Evolutionary conservation across 2,113 vertebrate genomes (phyloP), one percentile per base, ranked within the genome.

Genomic region (Alligator sinensis): DNA sequence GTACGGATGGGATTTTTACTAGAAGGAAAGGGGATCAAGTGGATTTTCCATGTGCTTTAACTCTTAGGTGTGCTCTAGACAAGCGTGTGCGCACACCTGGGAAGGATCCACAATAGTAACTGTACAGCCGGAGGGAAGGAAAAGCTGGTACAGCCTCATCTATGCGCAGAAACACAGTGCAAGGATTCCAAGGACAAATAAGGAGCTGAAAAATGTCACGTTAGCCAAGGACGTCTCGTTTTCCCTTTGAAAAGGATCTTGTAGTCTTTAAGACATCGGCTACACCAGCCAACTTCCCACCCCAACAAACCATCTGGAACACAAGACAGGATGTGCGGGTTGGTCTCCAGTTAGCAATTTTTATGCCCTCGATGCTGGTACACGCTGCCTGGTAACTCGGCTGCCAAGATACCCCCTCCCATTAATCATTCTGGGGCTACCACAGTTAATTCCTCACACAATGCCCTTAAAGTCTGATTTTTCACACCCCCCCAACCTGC

Each of bases 1-100:
- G 63, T 66, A 13, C 92, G 76, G 59, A 86, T 81, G 91, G 89
- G 90, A 93, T 85, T 95, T 95, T 92, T 25, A 77, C 79, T 60
- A 96, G 89, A 82, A 93, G 80, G 68, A 90, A 61, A 87, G 72
- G n/a, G 62, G 84, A 89, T 1, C 18, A 92, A 19, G 92, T 80
- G 74, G 13, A 79, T 92, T 47, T 89, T 91, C 81, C 82, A 92
- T 83, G 61, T 55, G 68, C 84, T 91, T 92, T 89, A 91, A 92
- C 82, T 59, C 91, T 84, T 91, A 85, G 16, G 86, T 4, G 14
- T 11, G 68, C 21, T 84, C 80, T 86, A 24, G 55, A 88, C 78
- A 81, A 89, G 79, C 78, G 88, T 59, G 59, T 15, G 27, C 0
- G 4, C 47, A 47, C 25, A 79, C 15, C 17, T 1, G 28, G 85